A percentile compares a stretch with the other conserved stretches of the same genome.
Conservation (phyloP, 2,888 invertebrate genomes). For the Bellardia bayeri region DNA sequence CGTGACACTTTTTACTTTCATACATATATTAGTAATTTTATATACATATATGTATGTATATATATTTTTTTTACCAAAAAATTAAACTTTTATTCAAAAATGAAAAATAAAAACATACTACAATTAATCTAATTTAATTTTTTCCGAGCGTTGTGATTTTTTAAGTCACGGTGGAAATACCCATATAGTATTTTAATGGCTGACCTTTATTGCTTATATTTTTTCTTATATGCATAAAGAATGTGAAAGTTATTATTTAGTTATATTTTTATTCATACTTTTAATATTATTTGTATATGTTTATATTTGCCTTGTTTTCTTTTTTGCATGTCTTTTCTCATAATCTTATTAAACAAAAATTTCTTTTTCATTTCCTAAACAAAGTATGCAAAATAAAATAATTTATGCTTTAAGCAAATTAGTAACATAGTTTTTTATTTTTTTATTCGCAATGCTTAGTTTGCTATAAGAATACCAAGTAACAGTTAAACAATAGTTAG, state of each 20-base stretch:
- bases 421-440: constrained; percentile 26
- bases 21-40: no score
- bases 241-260: constrained; percentile 69
- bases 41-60: no score
- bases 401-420: constrained; percentile 43
- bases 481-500: no score
- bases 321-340: constrained; percentile 27
- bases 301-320: constrained; percentile 40
- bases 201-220: constrained; percentile 65
- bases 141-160: no score
- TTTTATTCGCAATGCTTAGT: no score
- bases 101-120: no score
- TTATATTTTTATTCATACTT: constrained; percentile 45
- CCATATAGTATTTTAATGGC: constrained; percentile 43
- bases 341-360: constrained; percentile 50
- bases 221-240: constrained; percentile 55
- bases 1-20: no score
- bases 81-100: no score
- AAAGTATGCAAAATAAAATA: constrained; percentile 12
- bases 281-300: not conserved
- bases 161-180: no score
- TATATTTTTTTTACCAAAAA: no score
- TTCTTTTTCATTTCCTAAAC: constrained; percentile 49
- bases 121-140: no score
- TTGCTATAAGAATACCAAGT: no score